Evolutionary conservation across 2,113 vertebrate genomes (phyloP).

Genomic region (Channa maculata): DNA sequence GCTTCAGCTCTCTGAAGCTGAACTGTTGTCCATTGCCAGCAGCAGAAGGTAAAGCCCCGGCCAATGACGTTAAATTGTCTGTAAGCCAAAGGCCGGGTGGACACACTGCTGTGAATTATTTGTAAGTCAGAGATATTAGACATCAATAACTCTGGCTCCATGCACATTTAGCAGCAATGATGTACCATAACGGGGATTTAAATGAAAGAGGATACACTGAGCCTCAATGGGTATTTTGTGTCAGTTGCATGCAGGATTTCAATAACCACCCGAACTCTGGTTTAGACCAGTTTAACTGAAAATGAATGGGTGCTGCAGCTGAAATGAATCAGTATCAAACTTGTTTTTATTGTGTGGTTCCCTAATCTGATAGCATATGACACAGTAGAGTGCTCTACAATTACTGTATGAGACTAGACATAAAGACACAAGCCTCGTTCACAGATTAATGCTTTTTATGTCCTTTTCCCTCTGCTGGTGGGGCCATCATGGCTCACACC

Average conservation of each 20-base stretch:
- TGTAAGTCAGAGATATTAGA: constrained; percentile 58
- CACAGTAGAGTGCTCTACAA: no score
- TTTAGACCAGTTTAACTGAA: neutral
- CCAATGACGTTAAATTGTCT: constrained; percentile 33
- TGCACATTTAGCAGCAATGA: constrained; percentile 28
- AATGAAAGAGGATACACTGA: constrained; percentile 20
- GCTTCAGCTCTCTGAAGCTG: constrained; percentile 49
- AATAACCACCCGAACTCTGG: no score
- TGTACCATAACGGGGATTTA: constrained; percentile 32
- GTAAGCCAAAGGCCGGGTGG: constrained; percentile 39
- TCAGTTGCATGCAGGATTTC: constrained; percentile 6
- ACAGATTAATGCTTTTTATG: no score
- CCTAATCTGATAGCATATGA: no score
- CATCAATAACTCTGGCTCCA: constrained; percentile 18
- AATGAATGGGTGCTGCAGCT: no score
- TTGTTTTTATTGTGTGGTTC: no score
- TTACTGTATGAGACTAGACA: no score
- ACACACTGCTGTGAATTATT: constrained; percentile 19
- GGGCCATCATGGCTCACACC: neutral
- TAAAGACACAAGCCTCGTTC: no score
- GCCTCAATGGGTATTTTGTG: constrained; percentile 7
- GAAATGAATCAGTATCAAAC: no score
- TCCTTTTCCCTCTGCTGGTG: no score
- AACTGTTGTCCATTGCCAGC: constrained; percentile 43
- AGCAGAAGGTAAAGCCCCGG: constrained; percentile 37